phyloP scores from a whole-genome alignment of 2,113 vertebrate species.

The Nerophis lumbriciformis region DNA sequence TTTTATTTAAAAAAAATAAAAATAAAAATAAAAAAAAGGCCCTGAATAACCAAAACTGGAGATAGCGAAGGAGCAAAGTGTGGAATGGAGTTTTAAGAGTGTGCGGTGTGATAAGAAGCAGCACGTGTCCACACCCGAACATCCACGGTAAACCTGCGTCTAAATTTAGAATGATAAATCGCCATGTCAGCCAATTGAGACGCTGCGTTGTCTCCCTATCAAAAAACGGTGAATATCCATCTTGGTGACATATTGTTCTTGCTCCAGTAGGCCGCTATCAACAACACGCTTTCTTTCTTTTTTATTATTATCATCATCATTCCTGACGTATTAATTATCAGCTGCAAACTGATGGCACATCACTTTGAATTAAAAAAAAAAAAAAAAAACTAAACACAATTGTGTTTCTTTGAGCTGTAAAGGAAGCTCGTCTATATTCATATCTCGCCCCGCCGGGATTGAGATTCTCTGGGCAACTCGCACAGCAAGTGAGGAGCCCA shows the following conservation, averaged over 20 bases:
- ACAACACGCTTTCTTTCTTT: neutral
- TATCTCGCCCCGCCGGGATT: constrained; percentile 1
- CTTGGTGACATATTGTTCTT: constrained; percentile 4
- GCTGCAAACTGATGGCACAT: neutral
- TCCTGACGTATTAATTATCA: neutral
- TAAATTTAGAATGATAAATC: constrained; percentile 2
- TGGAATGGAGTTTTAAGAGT: neutral
- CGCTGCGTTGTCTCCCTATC: neutral
- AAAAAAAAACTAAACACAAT: neutral
- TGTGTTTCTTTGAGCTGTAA: neutral
- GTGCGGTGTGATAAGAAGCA: neutral
- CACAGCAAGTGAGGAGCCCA: neutral
- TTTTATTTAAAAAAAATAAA: too few relatives aligned
- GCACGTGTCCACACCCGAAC: neutral
- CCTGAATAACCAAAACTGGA: neutral
- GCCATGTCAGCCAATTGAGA: neutral
- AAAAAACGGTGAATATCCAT: neutral
- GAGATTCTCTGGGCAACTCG: constrained; percentile 3
- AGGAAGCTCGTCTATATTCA: constrained; percentile 5
- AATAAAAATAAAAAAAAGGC: neutral
- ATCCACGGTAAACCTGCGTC: neutral
- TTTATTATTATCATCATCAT: neutral
- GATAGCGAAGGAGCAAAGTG: neutral
- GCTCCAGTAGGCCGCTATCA: neutral
- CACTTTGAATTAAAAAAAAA: neutral